Evolutionary conservation across 53 echinoderm and acorn worm species (phyloP), one percentile per base, ranked within the genome.

Genomic region (Zoroaster sp.): DNA sequence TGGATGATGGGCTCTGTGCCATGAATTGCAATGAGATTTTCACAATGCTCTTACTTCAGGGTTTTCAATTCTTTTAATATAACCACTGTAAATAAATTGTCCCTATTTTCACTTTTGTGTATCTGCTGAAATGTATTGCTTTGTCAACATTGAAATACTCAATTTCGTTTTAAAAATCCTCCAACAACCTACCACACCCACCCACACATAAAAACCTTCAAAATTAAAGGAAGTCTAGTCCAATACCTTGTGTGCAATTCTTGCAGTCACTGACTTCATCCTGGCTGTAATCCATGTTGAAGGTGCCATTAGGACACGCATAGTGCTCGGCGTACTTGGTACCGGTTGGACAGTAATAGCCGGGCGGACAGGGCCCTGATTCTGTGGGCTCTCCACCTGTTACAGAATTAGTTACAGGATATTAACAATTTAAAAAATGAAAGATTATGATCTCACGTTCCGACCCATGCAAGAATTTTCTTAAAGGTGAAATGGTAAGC

Each of bases 281-380:
- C 36, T 81, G 87, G 65, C 89, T 83, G 53, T 91, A 87, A 52
- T 94, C 83, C 12, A 83, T 72, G 76, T 96, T 98, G 80, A 91
- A 98, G 1, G 96, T 96, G 14, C 95, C 95, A 35, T 98, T 98
- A 14, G 99, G 99, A 68, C 99, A 98, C 55, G 88, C 95, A 33
- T 80, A 94, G 73, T 97, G 91, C 74, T 97, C 97, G 8, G 95
- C 98, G 68, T 79, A 92, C 91, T 92, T 75, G 40, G 98, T 95
- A 0, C 93, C 95, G 33, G 67, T 86, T 0, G 99, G 95, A 65
- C 94, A 96, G 88, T 96, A 98, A 89, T 83, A 98, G 0, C 95
- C n/a, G n/a, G n/a, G n/a, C n/a, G n/a, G n/a, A n/a, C n/a, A n/a
- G n/a, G n/a, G n/a, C n/a, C n/a, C n/a, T n/a, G n/a, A n/a, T n/a